phyloP scores from a whole-genome alignment of 2,113 vertebrate species.

The Oenanthe oenanthe region DNA sequence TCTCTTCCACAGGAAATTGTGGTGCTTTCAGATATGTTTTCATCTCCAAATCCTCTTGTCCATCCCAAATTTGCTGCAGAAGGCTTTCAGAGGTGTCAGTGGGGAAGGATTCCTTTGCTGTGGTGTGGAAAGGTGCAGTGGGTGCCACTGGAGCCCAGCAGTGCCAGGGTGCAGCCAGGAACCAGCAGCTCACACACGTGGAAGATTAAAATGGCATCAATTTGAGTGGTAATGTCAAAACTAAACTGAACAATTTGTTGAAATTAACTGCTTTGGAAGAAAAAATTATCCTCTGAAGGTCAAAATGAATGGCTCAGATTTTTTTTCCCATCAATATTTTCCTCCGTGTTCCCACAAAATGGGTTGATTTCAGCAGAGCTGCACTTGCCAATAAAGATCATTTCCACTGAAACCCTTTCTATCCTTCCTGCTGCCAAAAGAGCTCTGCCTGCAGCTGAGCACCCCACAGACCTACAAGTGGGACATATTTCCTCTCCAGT shows the following conservation, averaged over 20 bases:
- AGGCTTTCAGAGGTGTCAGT: accelerated
- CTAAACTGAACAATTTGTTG: not conserved
- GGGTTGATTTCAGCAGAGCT: not conserved
- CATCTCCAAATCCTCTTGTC: not conserved
- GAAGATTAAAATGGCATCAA: not conserved
- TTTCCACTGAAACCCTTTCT: not conserved
- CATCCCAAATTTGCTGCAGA: not conserved
- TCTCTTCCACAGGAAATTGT: not conserved
- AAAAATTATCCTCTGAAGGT: not conserved
- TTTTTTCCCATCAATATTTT: not conserved
- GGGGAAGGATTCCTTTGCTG: not conserved
- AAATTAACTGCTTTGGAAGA: not conserved
- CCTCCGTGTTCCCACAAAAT: not conserved
- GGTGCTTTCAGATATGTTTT: not conserved
- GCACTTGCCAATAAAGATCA: not conserved
- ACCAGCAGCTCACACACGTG: accelerated
- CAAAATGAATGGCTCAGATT: not conserved
- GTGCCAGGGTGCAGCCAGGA: not conserved
- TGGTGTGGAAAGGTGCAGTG: not conserved
- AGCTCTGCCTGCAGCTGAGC: not conserved
- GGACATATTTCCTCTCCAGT: not conserved
- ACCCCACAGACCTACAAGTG: not conserved
- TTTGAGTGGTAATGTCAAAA: not conserved
- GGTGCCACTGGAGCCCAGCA: not conserved
- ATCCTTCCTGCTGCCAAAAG: not conserved